Base-by-base conservation (phyloP, 1,140 invertebrate genomes). In the Drosophila tropicalis region DNA sequence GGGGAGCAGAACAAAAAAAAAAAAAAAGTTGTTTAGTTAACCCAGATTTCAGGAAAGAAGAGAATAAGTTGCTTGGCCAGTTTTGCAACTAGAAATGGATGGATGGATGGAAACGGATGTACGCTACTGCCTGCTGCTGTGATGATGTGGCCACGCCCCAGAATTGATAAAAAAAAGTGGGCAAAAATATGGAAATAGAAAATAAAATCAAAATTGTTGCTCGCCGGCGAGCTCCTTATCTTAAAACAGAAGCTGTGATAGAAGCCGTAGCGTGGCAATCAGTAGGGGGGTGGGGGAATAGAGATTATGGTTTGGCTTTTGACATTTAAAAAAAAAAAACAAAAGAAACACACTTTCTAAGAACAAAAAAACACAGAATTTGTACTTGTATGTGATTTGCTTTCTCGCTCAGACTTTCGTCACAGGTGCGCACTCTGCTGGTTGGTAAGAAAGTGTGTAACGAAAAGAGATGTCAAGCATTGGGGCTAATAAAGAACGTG, bases 111-210 rank as follows among this genome's bases (percentile, higher is more conserved):
- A 79, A 83, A 76, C 83, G 83, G 83, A 86, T 86, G 82, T 78
- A 44, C 39, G 58, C 40, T 36, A 36, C 40, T 36, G 9, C 34
- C 41, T 44, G n/a, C n/a, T 44, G 17, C 15, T 19, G 64, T 32
- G 19, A 47, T 69, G 69, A 62, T 62, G 56, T 40, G 66, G 71
- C 82, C 82, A 82, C 81, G 75, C 81, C 81, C 74, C 40, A 54
- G 56, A 60, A 57, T 70, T 82, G 83, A 86, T 89, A 87, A 73
- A 76, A 87, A 73, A 76, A 72, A 39, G 56, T 58, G 34, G 51
- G 9, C 67, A 75, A 32, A 60, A 72, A 72, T 70, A 72, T 67
- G 74, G 39, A 79, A 79, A 72, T 72, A 76, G 61, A 65, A 67
- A 29, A 22, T 4, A 5, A 1, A 22, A 51, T 4, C n/a, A 3